Evolutionary conservation across 2,888 invertebrate genomes (phyloP).

Genomic region (Himalopsyche kuldschensis): DNA sequence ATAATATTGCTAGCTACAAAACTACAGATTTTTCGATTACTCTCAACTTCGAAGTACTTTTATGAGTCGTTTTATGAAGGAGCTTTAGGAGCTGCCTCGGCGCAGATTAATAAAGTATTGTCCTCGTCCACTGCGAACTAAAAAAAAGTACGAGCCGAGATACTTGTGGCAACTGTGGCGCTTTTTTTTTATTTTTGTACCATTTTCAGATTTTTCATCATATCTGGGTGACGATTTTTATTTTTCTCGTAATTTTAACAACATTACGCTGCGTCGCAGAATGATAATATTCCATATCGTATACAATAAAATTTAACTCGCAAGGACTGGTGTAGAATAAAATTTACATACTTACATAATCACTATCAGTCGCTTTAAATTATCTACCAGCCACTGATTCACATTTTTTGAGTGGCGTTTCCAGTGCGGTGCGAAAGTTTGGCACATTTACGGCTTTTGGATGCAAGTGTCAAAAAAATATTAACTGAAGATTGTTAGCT

Average conservation of each 20-base stretch:
- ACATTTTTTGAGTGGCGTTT: too few species aligned
- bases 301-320: too few species aligned
- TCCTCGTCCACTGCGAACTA: background rate
- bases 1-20: background rate
- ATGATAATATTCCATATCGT: background rate
- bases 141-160: background rate
- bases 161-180: background rate
- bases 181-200: background rate
- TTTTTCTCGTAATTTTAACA: background rate
- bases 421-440: too few species aligned
- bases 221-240: background rate
- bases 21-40: background rate
- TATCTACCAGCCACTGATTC: too few species aligned
- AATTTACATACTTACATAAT: too few species aligned
- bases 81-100: background rate
- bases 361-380: too few species aligned
- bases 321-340: too few species aligned
- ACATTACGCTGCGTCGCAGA: background rate
- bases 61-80: background rate
- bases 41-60: background rate
- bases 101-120: background rate
- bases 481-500: too few species aligned
- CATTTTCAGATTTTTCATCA: background rate
- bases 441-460: too few species aligned
- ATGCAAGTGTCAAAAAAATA: too few species aligned